These are phyloP conservation scores for Cheilosia grossa DNA, from an alignment of 2,888 invertebrate genomes.

Conservation along the genomic window DNA sequence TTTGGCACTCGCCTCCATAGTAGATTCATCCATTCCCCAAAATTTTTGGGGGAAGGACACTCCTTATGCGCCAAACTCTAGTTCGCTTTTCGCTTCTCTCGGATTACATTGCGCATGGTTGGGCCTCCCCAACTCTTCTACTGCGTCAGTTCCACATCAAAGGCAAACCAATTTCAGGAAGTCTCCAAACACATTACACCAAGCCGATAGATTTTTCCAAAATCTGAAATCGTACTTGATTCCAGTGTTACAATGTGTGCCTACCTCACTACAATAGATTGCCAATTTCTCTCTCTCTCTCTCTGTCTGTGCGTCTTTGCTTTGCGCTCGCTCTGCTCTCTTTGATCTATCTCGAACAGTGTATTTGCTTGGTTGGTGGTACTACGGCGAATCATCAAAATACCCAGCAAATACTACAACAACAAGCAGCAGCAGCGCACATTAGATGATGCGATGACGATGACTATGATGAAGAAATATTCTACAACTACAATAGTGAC, in stretches of 20 bases:
- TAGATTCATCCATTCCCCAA: conserved; percentile 27
- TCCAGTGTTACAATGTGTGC: conserved; percentile 15
- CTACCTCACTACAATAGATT: conserved; percentile 42
- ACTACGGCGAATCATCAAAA: conserved; percentile 68
- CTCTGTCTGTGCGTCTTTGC: conserved; percentile 4
- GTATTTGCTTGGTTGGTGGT: conserved; percentile 8
- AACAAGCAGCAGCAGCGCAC: conserved; percentile 7
- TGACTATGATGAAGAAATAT: conserved; percentile 28
- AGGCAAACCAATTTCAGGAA: conserved; percentile 1
- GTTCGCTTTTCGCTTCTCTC: background rate
- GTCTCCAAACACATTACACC: background rate
- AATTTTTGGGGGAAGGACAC: conserved; percentile 47
- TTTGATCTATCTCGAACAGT: conserved; percentile 13
- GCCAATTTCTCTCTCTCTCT: conserved; percentile 3
- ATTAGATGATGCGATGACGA: conserved; percentile 17
- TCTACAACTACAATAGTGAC: conserved; percentile 64
- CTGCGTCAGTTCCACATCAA: conserved; percentile 52
- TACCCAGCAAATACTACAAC: conserved; percentile 43
- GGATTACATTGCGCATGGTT: conserved; percentile 51
- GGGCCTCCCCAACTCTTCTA: conserved; percentile 22
- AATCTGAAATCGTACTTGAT: conserved; percentile 5
- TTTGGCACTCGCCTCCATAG: conserved; percentile 37
- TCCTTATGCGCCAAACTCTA: conserved; percentile 67
- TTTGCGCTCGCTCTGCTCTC: background rate
- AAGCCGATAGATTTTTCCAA: conserved; percentile 5